phyloP scores from a whole-genome alignment of 92 coral and sea anemone genomes.

The Palythoa caribaeorum region DNA sequence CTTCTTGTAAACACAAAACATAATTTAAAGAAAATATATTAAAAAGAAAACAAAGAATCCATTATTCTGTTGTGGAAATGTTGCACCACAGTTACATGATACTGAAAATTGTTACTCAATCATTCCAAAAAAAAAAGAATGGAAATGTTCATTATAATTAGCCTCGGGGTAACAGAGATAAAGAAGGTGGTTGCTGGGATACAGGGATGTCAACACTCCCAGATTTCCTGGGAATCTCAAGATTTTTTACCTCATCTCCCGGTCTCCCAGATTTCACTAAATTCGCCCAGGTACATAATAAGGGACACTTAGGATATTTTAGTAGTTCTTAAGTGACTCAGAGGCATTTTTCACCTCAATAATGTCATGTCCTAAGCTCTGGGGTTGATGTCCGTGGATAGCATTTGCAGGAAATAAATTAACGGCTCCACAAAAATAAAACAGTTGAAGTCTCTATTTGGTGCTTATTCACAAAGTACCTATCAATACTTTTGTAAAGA shows the following conservation, averaged over 20 bases:
- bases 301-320: slow-evolving; percentile 4
- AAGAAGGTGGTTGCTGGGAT: slow-evolving; percentile 10
- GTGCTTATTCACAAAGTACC: slow-evolving; percentile 8
- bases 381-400: slow-evolving; percentile 1
- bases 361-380: not conserved
- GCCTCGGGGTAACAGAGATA: not conserved
- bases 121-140: not conserved
- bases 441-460: slow-evolving; percentile 3
- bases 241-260: not conserved
- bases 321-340: not conserved
- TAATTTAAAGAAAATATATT: not conserved
- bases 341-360: not conserved
- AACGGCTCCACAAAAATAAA: not conserved
- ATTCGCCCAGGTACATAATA: not conserved
- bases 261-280: not conserved
- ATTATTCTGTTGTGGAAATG: no score
- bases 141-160: not conserved
- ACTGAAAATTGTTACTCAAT: not conserved
- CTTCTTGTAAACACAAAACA: not conserved
- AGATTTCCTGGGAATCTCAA: slow-evolving; percentile 7
- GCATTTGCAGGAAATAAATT: not conserved
- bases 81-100: not conserved
- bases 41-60: not conserved
- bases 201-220: slow-evolving; percentile 2
- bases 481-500: not conserved